Base-by-base conservation (phyloP, 2,888 invertebrate genomes). In the Drosophila helvetica region DNA sequence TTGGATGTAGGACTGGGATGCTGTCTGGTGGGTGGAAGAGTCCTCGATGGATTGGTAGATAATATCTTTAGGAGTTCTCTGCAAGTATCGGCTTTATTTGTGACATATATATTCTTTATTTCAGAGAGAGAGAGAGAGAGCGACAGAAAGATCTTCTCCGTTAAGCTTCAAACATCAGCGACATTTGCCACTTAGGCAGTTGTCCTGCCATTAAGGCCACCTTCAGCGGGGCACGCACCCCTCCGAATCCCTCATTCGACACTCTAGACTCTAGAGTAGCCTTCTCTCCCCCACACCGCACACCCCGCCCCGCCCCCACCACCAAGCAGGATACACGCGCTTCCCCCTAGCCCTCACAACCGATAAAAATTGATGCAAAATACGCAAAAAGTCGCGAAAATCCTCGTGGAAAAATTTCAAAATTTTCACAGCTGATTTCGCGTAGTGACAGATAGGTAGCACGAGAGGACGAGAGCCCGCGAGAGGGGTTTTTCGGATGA, bases 371-470 rank as follows among this genome's bases (percentile, higher is more conserved):
- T 86, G 89, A 87, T 89, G 89, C 86, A 86, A 89, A 86, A 86
- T 88, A 89, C 88, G 88, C 89, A 88, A 88, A 91, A 90, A 90
- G 88, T 87, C 86, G 83, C 84, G 89, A 90, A 92, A 92, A 92
- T 92, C 92, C 91, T 92, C 92, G 92, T 92, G 92, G 92, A 92
- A 92, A 92, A 89, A 89, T 92, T 91, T 91, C 83, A 89, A 90
- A 91, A 91, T 91, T 90, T 91, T 91, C 89, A 91, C 92, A 92
- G 92, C 92, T 92, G 92, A 92, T 92, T 92, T 91, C 88, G 88
- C 88, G 27, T 47, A 74, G 73, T 69, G 74, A 70, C 70, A 70
- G 62, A 60, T 62, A 69, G 51, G 64, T 61, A 65, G 54, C 62
- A 66, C 58, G 70, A 38, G 38, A 15, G 33, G 4, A 33, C 3